Evolutionary conservation across 2,888 invertebrate genomes (phyloP), one percentile per base, ranked within the genome.

Genomic region (Eupithecia centaureata): DNA sequence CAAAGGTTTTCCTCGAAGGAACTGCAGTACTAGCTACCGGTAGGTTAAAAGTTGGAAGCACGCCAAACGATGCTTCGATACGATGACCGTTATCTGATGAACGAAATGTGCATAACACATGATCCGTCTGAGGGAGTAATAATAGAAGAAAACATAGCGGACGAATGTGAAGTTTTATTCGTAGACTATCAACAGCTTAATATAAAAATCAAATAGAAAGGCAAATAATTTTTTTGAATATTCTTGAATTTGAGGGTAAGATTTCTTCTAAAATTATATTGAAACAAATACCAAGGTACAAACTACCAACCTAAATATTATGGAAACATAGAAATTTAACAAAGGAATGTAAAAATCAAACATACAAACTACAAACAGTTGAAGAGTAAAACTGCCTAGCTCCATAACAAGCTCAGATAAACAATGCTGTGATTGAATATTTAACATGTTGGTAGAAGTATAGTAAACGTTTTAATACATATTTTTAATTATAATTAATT

Each of bases 1-100:
- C 85, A 84, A 83, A 81, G 82, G 82, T 83, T 85, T 84, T 84
- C 82, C 83, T 83, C 80, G 77, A 80, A 82, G 79, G 80, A 82
- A 82, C 77, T 82, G 80, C 80, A 85, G 76, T 18, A 57, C 57
- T 27, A 52, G 68, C 71, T 68, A 75, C 77, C 64, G 47, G 54
- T 61, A 56, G 77, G 75, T 77, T 73, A 71, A 76, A 76, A 75
- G 78, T 85, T 91, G 90, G 88, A 82, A 67, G 67, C 64, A 61
- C 66, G 89, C 89, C 90, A 90, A 86, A 78, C 80, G 81, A 83
- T 69, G 63, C 67, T 78, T 75, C 74, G 72, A 75, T 71, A 73
- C 71, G 72, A 75, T 79, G 72, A 79, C 75, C 73, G 77, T 75
- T 78, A 80, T 82, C 80, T 76, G 76, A 75, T 79, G 76, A 73